A percentile compares a stretch with the other conserved stretches of the same genome.
These are phyloP conservation scores for Dryocosmus kuriphilus DNA, from an alignment of 2,888 invertebrate species.

Conservation along the genomic window DNA sequence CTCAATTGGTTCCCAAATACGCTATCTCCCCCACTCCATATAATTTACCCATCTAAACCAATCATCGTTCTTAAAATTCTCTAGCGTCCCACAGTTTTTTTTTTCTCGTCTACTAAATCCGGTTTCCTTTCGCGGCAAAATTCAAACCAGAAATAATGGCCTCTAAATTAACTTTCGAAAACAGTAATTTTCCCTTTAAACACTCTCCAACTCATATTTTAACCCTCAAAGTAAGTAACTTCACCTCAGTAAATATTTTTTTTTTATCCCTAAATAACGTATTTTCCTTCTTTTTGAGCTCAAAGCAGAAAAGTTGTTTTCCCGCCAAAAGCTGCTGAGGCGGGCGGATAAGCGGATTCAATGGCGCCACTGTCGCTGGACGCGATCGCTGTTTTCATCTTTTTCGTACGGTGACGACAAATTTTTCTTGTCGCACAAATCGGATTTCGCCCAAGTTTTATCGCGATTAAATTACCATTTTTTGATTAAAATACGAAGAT, in stretches of 20 bases:
- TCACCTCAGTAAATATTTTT: not conserved
- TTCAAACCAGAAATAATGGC: not conserved
- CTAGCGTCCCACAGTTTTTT: not conserved
- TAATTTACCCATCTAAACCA: not conserved
- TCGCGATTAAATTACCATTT: constrained; percentile 42
- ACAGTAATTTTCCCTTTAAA: not conserved
- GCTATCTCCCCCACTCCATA: too few relatives aligned
- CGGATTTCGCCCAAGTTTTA: constrained; percentile 34
- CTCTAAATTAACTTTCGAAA: not conserved
- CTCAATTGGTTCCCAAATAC: not conserved
- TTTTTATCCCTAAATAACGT: not conserved
- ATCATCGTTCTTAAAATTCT: not conserved
- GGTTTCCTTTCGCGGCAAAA: constrained; percentile 15
- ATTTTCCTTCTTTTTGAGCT: not conserved
- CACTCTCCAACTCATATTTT: not conserved
- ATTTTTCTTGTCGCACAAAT: constrained; percentile 42
- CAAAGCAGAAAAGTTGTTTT: constrained; percentile 1
- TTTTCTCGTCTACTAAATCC: constrained; percentile 23
- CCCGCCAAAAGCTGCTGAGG: constrained; percentile 51
- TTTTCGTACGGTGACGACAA: constrained; percentile 49
- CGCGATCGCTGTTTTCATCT: constrained; percentile 54
- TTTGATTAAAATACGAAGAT: not conserved
- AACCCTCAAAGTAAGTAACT: not conserved
- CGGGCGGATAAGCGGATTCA: constrained; percentile 31
- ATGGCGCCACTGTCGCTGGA: constrained; percentile 53